These are phyloP conservation scores for Ramphastos sulfuratus DNA, from an alignment of 2,113 vertebrate species.

Conservation along the genomic window DNA sequence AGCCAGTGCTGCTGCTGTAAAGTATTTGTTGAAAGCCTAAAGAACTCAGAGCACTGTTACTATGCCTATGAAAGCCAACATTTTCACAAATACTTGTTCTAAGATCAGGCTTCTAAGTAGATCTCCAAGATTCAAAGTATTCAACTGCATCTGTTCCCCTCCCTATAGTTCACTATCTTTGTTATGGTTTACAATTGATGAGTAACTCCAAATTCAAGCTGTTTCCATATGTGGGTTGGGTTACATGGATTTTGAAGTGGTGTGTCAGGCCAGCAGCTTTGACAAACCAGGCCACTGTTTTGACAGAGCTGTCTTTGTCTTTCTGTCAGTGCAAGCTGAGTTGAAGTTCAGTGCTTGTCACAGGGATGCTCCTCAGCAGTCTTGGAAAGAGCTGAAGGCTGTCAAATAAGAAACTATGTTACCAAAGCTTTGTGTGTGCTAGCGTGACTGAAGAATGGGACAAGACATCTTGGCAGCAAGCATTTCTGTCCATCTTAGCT, in stretches of 20 bases:
- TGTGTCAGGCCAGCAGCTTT: not conserved
- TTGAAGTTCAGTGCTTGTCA: not conserved
- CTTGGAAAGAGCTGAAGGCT: not conserved
- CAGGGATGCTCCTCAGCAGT: not conserved
- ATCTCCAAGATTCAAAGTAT: not conserved
- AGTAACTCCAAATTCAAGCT: not conserved
- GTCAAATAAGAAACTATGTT: not conserved
- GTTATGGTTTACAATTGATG: not conserved
- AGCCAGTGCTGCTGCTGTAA: not conserved
- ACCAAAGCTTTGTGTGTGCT: rapidly evolving
- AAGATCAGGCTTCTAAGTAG: not conserved
- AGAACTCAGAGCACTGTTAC: not conserved
- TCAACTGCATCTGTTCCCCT: rapidly evolving
- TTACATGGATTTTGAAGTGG: not conserved
- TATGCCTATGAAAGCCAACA: rapidly evolving
- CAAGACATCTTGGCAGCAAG: not conserved
- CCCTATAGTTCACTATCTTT: not conserved
- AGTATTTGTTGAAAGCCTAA: not conserved
- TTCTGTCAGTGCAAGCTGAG: not conserved
- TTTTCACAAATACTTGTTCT: not conserved
- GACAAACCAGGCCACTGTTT: not conserved
- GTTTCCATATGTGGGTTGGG: not conserved
- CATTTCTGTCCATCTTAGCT: not conserved
- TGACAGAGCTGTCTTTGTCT: not conserved
- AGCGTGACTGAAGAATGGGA: not conserved